Conservation (phyloP, 2,797 vertebrate species). For the Diceros bicornis region DNA sequence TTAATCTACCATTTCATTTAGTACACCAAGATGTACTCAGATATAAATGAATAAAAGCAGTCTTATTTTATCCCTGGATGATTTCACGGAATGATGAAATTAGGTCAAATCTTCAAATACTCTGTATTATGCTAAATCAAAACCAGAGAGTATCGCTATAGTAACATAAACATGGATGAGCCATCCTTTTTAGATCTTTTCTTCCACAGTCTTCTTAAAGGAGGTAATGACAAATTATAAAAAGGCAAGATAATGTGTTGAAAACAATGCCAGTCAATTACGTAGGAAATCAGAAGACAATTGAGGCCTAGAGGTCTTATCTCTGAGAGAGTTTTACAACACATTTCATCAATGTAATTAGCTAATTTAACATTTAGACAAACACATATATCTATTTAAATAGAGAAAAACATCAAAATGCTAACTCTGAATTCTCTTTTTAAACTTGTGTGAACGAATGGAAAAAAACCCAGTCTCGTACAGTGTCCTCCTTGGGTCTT, state of each 20-base stretch:
- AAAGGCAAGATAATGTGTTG: background rate
- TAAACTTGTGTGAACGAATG: background rate
- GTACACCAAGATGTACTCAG: background rate
- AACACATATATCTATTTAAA: background rate
- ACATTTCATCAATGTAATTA: background rate
- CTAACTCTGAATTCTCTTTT: background rate
- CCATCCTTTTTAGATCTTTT: background rate
- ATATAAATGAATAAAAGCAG: background rate
- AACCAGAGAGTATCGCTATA: background rate
- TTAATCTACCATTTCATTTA: background rate
- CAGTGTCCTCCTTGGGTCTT: conserved; percentile 96
- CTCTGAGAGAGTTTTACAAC: background rate
- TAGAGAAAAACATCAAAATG: background rate
- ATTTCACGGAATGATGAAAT: background rate
- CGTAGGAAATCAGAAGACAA: background rate
- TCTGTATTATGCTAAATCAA: background rate
- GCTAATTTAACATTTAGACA: background rate
- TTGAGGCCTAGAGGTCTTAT: background rate
- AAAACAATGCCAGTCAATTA: background rate
- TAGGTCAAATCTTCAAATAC: background rate
- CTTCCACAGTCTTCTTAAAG: background rate
- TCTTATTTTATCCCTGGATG: background rate
- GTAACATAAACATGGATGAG: background rate
- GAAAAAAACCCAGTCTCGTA: conserved; percentile 82
- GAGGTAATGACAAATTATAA: background rate